Percentiles rank a stretch among this genome's conserved stretches.
phyloP scores from a whole-genome alignment of 2,113 vertebrate genomes.

The Calidris pugnax region DNA sequence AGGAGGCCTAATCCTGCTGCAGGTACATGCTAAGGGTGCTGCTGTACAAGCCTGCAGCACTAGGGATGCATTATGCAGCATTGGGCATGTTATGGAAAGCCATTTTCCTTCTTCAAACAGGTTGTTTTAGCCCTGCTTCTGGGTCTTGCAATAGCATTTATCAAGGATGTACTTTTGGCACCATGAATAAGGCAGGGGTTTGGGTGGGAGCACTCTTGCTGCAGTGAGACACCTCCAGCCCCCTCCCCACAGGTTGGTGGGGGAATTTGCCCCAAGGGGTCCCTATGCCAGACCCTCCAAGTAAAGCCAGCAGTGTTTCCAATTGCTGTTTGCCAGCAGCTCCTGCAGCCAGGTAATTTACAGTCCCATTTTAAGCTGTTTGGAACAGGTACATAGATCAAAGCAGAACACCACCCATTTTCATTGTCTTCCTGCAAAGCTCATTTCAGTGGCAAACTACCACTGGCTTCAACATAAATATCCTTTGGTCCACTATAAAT shows the following conservation, averaged over 20 bases:
- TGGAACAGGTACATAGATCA: not conserved
- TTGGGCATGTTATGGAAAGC: not conserved
- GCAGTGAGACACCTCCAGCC: not conserved
- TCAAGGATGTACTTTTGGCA: not conserved
- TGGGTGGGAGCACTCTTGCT: not conserved
- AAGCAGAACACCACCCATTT: not conserved
- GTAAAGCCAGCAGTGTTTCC: not conserved
- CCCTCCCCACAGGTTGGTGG: fast-evolving
- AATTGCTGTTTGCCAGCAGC: not conserved
- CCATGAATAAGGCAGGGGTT: not conserved
- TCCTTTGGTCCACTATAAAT: not conserved
- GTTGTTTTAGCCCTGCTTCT: not conserved
- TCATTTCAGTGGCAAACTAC: not conserved
- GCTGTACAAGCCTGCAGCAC: not conserved
- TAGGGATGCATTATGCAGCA: not conserved
- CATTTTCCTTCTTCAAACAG: not conserved
- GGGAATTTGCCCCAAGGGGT: not conserved
- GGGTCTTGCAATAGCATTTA: not conserved
- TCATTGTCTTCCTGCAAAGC: not conserved
- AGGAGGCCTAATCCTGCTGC: not conserved
- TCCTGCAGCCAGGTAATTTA: not conserved
- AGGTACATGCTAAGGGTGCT: not conserved
- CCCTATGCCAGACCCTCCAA: not conserved
- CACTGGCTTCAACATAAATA: not conserved
- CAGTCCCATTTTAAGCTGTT: not conserved